phyloP scores from a whole-genome alignment of 2,888 invertebrate genomes.

The Drosophila barbarae region DNA sequence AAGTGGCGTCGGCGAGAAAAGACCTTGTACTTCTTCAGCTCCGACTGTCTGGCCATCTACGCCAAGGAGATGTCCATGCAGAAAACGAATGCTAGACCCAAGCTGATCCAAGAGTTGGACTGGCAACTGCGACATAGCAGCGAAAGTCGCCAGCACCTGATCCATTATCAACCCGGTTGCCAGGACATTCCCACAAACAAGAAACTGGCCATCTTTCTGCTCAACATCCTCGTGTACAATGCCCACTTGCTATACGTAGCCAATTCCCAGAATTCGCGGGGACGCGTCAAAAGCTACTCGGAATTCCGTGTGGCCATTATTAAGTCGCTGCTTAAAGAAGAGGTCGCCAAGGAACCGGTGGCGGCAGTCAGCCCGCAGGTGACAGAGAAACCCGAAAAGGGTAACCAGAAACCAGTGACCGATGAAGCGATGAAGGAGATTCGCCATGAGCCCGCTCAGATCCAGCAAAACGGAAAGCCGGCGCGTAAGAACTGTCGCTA shows the following conservation, averaged over 20 bases:
- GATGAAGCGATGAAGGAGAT: conserved; percentile 13
- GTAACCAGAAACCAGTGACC: neutral
- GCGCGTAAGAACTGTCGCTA: conserved; percentile 63
- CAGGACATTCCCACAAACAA: conserved; percentile 52
- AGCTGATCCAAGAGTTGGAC: conserved; percentile 63
- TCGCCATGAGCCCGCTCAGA: conserved; percentile 44
- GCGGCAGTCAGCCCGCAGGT: neutral
- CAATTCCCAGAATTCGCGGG: conserved; percentile 32
- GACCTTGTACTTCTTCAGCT: conserved; percentile 64
- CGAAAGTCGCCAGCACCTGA: conserved; percentile 46
- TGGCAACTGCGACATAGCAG: conserved; percentile 51
- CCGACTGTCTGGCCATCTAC: conserved; percentile 68
- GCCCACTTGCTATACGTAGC: conserved; percentile 53
- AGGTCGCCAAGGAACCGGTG: conserved; percentile 15
- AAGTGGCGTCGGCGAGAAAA: conserved; percentile 63
- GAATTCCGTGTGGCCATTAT: conserved; percentile 59
- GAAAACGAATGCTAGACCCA: conserved; percentile 55
- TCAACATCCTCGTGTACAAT: conserved; percentile 61
- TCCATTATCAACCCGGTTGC: conserved; percentile 53
- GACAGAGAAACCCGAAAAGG: conserved; percentile 1
- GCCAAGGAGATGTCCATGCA: conserved; percentile 58
- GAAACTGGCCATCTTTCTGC: conserved; percentile 52
- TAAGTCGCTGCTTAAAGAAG: conserved; percentile 49
- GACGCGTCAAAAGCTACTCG: conserved; percentile 45
- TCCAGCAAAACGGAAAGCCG: conserved; percentile 47